Base-by-base conservation (phyloP, 2,113 vertebrate genomes). In the Erpornis zantholeuca region DNA sequence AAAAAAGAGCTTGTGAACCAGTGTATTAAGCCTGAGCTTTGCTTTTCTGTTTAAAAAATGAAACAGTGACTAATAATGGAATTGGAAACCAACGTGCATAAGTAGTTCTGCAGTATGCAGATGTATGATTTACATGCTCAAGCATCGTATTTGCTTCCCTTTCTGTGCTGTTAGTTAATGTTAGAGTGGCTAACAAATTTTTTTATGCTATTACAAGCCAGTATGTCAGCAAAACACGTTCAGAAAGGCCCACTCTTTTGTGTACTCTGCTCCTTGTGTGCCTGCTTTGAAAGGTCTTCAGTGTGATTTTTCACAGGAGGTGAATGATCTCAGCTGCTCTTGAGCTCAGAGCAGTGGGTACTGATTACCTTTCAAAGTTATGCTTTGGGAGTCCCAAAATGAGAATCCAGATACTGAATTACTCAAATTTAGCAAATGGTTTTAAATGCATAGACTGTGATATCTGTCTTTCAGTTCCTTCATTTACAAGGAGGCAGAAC, bases 361-460 rank as follows among this genome's bases (percentile, higher is more conserved):
- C 83, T 84, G 80, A 95, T 91, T 91, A 75, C 77, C 81, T 93
- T 94, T 78, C 70, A 59, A 96, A 84, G 86, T 92, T 84, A 84
- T 91, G 92, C 88, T 89, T 93, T 97, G 91, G 68, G 95, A 95
- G 88, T 95, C 92, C 80, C 95, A 92, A 73, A 96, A 94, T 92
- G 64, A 92, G 91, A 95, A 95, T 92, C 47, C 33, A 92, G 68
- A 88, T 91, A 81, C 47, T 75, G 86, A 86, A 94, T 93, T 92
- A 86, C 80, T 86, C 27, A 91, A 64, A 91, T 86, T 93, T 94
- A 94, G 86, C 70, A 81, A 93, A 94, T 81, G 77, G 47, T 91
- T 95, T 95, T 81, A 91, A 94, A 95, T 86, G 83, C 88, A 78
- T 77, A 88, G 63, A 20, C 52, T 13, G 33, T 90, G 70, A 70